Conservation (phyloP, 2,797 vertebrate species). For the Gallirallus australis region DNA sequence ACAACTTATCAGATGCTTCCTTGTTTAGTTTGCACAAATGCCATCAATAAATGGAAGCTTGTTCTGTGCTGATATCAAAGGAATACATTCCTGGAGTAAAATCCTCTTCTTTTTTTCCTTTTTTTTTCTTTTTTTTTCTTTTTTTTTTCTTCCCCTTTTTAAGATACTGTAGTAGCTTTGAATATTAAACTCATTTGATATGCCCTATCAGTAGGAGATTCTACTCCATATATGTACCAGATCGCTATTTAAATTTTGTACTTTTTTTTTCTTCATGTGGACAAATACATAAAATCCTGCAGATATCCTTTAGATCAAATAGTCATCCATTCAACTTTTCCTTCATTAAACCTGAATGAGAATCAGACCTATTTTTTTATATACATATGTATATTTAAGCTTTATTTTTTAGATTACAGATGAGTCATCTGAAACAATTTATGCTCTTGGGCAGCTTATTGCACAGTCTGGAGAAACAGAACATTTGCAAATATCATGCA, state of each 20-base stretch:
- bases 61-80: background rate
- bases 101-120: background rate
- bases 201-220: background rate
- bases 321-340: background rate
- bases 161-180: background rate
- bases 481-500: background rate
- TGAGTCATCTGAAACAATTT: background rate
- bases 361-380: background rate
- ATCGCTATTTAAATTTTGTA: background rate
- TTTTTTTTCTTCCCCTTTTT: background rate
- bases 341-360: background rate
- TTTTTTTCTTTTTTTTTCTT: too few species aligned
- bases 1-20: background rate
- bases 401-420: background rate
- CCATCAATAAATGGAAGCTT: background rate
- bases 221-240: background rate
- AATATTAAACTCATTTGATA: background rate
- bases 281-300: fast-evolving
- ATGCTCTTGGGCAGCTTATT: background rate
- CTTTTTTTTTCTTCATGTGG: background rate
- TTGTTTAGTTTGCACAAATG: background rate
- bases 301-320: background rate
- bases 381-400: background rate
- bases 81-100: background rate
- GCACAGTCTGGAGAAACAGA: background rate